Evolutionary conservation across 2,888 invertebrate genomes (phyloP).

Genomic region (Drosophila imparisetae): DNA sequence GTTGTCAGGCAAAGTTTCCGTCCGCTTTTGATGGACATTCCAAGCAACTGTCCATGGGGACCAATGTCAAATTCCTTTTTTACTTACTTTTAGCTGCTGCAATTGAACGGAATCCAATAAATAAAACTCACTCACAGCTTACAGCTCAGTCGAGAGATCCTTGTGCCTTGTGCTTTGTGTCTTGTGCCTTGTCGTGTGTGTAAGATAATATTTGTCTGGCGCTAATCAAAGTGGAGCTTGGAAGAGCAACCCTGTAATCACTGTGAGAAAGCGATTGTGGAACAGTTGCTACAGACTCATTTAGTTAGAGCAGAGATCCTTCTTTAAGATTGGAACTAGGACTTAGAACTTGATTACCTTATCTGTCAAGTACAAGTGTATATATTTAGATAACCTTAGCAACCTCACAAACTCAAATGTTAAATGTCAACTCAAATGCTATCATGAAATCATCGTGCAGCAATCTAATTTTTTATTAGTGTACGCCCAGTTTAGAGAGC

Average conservation of each 20-base stretch:
- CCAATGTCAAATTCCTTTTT: slow-evolving; percentile 31
- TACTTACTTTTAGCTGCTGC: slow-evolving; percentile 20
- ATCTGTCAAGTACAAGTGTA: not conserved
- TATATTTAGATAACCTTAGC: not conserved
- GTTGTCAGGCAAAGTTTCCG: slow-evolving; percentile 48
- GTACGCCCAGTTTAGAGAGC: slow-evolving; percentile 2
- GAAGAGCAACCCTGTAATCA: slow-evolving; percentile 1
- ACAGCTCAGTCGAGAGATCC: not conserved
- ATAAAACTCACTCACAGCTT: slow-evolving; percentile 48
- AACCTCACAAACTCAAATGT: not conserved
- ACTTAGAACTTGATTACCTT: not conserved
- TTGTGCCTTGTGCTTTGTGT: slow-evolving; percentile 20
- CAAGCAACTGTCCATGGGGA: slow-evolving; percentile 61
- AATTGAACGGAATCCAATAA: slow-evolving; percentile 71
- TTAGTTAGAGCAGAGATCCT: not conserved
- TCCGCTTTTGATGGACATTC: slow-evolving; percentile 75
- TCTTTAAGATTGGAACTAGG: not conserved
- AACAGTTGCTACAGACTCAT: slow-evolving; percentile 7
- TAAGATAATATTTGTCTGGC: slow-evolving; percentile 66
- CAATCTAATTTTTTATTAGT: not conserved
- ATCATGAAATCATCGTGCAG: too few species aligned
- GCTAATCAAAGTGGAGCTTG: slow-evolving; percentile 38
- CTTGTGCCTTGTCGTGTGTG: slow-evolving; percentile 50
- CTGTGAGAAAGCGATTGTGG: slow-evolving; percentile 4
- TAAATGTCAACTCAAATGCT: not conserved